Conservation (phyloP, 2,113 vertebrate genomes). For the Megaceryle maxima region DNA sequence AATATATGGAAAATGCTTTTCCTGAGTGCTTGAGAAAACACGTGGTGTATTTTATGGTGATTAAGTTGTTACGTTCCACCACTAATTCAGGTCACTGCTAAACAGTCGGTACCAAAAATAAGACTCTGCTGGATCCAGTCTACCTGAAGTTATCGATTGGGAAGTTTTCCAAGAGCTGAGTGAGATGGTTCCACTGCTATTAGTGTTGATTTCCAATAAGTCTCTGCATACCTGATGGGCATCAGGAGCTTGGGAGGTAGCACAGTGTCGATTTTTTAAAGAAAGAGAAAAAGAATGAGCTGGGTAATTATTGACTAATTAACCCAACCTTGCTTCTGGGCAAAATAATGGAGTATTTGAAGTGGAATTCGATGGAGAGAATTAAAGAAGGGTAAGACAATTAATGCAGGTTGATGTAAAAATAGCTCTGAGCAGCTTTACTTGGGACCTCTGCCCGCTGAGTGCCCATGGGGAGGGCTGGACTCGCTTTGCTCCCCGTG, state of each 20-base stretch:
- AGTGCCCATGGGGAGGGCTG: not conserved
- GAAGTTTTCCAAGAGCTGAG: constrained; percentile 32
- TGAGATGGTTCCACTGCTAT: not conserved
- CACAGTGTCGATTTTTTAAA: not conserved
- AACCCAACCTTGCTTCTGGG: not conserved
- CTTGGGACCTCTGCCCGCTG: not conserved
- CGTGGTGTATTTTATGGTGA: not conserved
- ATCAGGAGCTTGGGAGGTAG: not conserved
- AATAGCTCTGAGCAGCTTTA: not conserved
- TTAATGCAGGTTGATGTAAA: not conserved
- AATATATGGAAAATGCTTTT: accelerated
- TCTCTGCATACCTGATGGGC: not conserved
- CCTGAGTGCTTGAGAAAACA: not conserved
- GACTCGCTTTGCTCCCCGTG: not conserved
- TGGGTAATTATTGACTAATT: constrained; percentile 22
- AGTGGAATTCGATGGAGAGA: not conserved
- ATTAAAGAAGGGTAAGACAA: not conserved
- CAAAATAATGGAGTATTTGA: not conserved
- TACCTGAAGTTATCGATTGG: not conserved
- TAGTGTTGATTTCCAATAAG: constrained; percentile 51
- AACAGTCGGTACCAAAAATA: not conserved
- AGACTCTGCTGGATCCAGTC: not conserved
- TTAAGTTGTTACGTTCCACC: not conserved
- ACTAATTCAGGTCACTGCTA: not conserved
- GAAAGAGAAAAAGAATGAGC: not conserved